A percentile compares a stretch with the other conserved stretches of the same genome.
Conservation (phyloP, 2,888 invertebrate genomes). For the Sepiola atlantica region DNA sequence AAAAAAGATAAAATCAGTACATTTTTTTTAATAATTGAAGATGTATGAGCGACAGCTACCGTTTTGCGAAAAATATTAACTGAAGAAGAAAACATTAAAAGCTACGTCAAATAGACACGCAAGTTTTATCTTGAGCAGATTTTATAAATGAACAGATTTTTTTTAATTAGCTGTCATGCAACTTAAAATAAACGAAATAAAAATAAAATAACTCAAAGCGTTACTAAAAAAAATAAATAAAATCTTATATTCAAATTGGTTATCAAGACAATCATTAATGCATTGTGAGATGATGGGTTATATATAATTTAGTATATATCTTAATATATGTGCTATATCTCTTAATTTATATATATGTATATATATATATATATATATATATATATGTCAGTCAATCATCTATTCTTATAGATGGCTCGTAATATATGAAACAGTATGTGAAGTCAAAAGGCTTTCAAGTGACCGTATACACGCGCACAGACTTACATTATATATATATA, state of each 20-base stretch:
- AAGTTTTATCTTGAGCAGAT: neutral
- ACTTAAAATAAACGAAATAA: neutral
- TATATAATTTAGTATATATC: too few species aligned
- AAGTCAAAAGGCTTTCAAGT: too few species aligned
- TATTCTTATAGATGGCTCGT: too few species aligned
- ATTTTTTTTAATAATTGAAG: neutral
- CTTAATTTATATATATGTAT: neutral
- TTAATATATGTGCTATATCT: too few species aligned
- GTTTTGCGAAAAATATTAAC: neutral
- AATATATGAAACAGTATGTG: too few species aligned
- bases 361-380: conserved; percentile 10
- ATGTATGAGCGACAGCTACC: neutral
- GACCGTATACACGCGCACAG: too few species aligned
- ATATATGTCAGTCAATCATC: too few species aligned
- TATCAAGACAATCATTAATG: neutral
- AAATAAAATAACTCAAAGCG: neutral
- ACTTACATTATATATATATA: too few species aligned
- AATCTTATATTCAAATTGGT: neutral
- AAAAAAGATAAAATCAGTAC: neutral
- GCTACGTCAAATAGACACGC: neutral
- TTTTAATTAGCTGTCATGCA: neutral
- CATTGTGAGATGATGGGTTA: neutral
- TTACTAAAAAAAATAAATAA: neutral
- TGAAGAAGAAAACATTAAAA: neutral
- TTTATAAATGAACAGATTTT: neutral